Evolutionary conservation across 1,140 invertebrate genomes (phyloP).

Genomic region (Drosophila baimaii): DNA sequence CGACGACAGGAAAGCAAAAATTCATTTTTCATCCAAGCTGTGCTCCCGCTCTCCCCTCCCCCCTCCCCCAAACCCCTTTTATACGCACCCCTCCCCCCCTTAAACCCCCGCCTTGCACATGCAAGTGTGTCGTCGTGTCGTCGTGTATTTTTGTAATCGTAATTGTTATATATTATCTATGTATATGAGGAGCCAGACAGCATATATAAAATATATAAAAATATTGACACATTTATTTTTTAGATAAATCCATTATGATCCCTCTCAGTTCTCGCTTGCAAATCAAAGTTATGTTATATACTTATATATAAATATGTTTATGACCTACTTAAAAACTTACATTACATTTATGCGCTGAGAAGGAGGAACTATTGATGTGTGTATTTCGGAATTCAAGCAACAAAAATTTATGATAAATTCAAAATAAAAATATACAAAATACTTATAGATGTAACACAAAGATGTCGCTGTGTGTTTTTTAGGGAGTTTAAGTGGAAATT

Average conservation of each 20-base stretch:
- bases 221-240: constrained; percentile 48
- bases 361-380: constrained; percentile 47
- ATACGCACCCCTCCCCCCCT: not conserved
- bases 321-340: constrained; percentile 19
- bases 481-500: not conserved
- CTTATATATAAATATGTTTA: constrained; percentile 2
- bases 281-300: constrained; percentile 29
- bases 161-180: constrained; percentile 74
- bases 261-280: constrained; percentile 22
- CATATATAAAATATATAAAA: constrained; percentile 49
- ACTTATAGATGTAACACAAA: constrained; percentile 54
- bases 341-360: constrained; percentile 19
- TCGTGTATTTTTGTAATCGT: constrained; percentile 76
- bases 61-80: not conserved
- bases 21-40: constrained; percentile 27
- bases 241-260: constrained; percentile 37
- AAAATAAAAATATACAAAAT: constrained; percentile 56
- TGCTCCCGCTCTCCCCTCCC: not conserved
- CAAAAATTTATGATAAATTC: constrained; percentile 41
- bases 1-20: constrained; percentile 4
- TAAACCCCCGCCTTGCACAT: no score
- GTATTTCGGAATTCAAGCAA: constrained; percentile 54
- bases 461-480: no score
- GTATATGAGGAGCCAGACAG: constrained; percentile 43
- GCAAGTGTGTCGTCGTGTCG: constrained; percentile 48